Conservation (phyloP, 2,797 vertebrate genomes). For the Anguilla pacifica region DNA sequence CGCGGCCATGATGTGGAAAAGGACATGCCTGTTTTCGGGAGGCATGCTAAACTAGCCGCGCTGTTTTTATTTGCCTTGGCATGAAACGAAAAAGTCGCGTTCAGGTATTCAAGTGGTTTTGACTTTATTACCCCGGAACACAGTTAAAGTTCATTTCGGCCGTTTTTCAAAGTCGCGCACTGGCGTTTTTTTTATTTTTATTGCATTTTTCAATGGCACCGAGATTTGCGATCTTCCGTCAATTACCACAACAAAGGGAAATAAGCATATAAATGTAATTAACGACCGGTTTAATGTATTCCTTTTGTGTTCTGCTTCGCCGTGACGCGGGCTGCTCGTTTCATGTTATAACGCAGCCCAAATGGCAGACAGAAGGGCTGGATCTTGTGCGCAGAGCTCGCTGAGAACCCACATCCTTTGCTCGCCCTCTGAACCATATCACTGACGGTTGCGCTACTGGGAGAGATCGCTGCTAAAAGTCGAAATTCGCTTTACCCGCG, state of each 20-base stretch:
- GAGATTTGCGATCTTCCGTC: slow-evolving; percentile 56
- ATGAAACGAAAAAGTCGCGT: slow-evolving; percentile 48
- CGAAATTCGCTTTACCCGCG: slow-evolving; percentile 1
- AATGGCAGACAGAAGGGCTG: slow-evolving; percentile 54
- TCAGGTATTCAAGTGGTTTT: slow-evolving; percentile 64
- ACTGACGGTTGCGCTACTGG: slow-evolving; percentile 35
- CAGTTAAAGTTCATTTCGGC: slow-evolving; percentile 46
- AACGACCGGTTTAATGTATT: slow-evolving; percentile 58
- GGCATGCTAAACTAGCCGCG: slow-evolving; percentile 59
- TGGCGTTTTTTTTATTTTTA: slow-evolving; percentile 57
- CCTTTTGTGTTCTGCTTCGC: slow-evolving; percentile 59
- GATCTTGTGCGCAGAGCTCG: slow-evolving; percentile 50
- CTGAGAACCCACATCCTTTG: slow-evolving; percentile 58
- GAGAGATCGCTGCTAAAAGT: slow-evolving; percentile 42
- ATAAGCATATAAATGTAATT: slow-evolving; percentile 59
- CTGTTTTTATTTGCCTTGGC: slow-evolving; percentile 48
- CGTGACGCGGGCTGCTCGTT: slow-evolving; percentile 48
- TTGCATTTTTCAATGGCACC: slow-evolving; percentile 60
- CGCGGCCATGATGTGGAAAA: neutral
- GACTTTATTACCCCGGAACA: slow-evolving; percentile 54
- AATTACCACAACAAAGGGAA: slow-evolving; percentile 68
- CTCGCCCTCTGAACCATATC: slow-evolving; percentile 59
- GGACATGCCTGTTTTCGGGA: slow-evolving; percentile 23
- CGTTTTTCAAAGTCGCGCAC: slow-evolving; percentile 48
- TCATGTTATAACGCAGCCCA: slow-evolving; percentile 57